Evolutionary conservation across 2,113 vertebrate species (phyloP).

Genomic region (Sceloporus undulatus): DNA sequence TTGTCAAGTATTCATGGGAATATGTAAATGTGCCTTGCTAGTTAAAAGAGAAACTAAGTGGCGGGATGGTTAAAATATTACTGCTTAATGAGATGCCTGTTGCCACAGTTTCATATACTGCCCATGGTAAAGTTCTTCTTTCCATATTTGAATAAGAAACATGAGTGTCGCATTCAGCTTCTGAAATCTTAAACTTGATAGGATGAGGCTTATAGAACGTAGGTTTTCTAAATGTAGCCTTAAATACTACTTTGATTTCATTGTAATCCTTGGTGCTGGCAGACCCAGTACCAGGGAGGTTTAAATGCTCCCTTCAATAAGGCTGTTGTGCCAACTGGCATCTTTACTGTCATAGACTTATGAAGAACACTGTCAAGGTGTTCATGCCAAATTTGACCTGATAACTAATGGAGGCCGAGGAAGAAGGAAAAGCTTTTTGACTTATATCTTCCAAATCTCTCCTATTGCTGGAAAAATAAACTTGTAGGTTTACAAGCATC

Average conservation of each 20-base stretch:
- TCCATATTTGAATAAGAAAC: constrained; percentile 73
- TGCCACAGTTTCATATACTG: constrained; percentile 78
- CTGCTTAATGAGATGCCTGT: constrained; percentile 76
- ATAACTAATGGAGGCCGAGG: constrained; percentile 71
- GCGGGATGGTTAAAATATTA: constrained; percentile 75
- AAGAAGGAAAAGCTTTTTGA: constrained; percentile 64
- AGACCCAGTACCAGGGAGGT: constrained; percentile 79
- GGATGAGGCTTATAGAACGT: constrained; percentile 77
- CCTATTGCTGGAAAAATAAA: constrained; percentile 75
- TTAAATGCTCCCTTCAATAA: constrained; percentile 83
- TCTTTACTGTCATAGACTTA: constrained; percentile 86
- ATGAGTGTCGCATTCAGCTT: constrained; percentile 75
- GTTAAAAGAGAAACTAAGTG: constrained; percentile 82
- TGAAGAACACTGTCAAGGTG: constrained; percentile 86
- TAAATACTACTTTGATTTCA: constrained; percentile 81
- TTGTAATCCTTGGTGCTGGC: constrained; percentile 86
- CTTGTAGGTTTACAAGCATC: constrained; percentile 78
- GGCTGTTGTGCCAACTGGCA: constrained; percentile 85
- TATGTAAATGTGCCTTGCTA: constrained; percentile 89
- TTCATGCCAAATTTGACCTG: constrained; percentile 73
- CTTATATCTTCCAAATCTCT: constrained; percentile 69
- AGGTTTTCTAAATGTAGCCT: constrained; percentile 84
- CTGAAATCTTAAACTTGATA: constrained; percentile 74
- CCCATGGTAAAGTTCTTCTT: constrained; percentile 78
- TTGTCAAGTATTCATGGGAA: constrained; percentile 88